Base-by-base conservation (phyloP, 2,113 vertebrate species). In the Gymnarchus niloticus region DNA sequence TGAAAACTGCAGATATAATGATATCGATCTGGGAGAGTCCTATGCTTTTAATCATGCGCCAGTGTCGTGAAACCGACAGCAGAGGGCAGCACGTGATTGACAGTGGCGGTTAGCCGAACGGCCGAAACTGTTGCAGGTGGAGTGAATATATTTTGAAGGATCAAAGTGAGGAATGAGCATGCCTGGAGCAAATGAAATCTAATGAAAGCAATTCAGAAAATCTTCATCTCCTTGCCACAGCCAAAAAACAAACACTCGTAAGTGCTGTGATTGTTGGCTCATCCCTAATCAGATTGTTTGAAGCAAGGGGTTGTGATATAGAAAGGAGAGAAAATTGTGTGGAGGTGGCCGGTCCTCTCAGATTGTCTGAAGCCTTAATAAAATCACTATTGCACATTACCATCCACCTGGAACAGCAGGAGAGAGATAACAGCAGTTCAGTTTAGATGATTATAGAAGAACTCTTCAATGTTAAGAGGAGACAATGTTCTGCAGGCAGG, bases 81-180 rank as follows among this genome's bases (percentile, higher is more conserved):
- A 85, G 84, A 61, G 61, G 84, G 84, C 84, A 54, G 61, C 84
- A 85, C 65, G 4, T 52, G 57, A 61, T 33, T 69, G 83, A 69
- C 56, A 61, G 9, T 49, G 14, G 14, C 14, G 21, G 12, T 84
- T 56, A 48, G 28, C 33, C 25, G 83, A 46, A 28, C 41, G 23
- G 48, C 23, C 23, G 41, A 59, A 28, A 49, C 52, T 61, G 83
- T 41, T 49, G 44, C 57, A 25, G 23, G 44, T 48, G 83, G 21
- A 83, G 82, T 19, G 56, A 46, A 17, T 17, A 41, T 25, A 44
- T 56, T 56, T 56, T 28, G 49, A 33, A 10, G n/a, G 83, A 84
- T 61, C 56, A 28, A n/a, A 48, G 83, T 61, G 56, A 49, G 54
- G 44, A 84, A 84, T 46, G 44, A 49, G 59, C 0, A 1, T 6